A percentile compares a stretch with the other conserved stretches of the same genome.
These are phyloP conservation scores for Chamaea fasciata DNA, from an alignment of 2,113 vertebrate genomes.

Conservation along the genomic window DNA sequence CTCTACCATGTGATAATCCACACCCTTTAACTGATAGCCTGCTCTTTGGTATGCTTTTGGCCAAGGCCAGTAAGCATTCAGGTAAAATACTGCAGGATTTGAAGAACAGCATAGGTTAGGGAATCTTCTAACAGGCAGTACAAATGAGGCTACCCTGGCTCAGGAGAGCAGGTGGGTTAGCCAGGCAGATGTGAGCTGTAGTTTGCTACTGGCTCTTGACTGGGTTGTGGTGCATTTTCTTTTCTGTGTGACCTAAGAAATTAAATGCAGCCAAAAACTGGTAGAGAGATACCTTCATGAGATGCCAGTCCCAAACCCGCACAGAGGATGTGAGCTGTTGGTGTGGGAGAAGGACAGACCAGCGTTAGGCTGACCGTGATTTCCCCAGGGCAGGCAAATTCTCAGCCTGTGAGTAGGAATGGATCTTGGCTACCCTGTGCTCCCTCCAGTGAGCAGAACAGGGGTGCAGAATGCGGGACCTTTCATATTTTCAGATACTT, in stretches of 20 bases:
- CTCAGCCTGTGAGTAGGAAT: not conserved
- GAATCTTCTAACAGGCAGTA: not conserved
- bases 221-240: not conserved
- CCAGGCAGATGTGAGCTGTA: not conserved
- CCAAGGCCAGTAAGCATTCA: not conserved
- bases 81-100: not conserved
- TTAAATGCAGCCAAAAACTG: not conserved
- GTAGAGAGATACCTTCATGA: not conserved
- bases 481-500: not conserved
- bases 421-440: not conserved
- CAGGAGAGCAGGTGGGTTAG: not conserved
- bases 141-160: not conserved
- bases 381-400: not conserved
- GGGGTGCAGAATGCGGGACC: not conserved
- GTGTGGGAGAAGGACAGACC: not conserved
- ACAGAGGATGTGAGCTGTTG: not conserved
- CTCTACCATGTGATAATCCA: not conserved
- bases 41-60: not conserved
- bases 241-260: not conserved
- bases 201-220: not conserved
- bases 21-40: not conserved
- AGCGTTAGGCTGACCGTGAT: rapidly evolving
- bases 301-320: not conserved
- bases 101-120: not conserved
- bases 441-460: not conserved